Evolutionary conservation across 35 echinoderm and acorn worm genomes (phyloP).

Genomic region (Stichopus chloronotus): DNA sequence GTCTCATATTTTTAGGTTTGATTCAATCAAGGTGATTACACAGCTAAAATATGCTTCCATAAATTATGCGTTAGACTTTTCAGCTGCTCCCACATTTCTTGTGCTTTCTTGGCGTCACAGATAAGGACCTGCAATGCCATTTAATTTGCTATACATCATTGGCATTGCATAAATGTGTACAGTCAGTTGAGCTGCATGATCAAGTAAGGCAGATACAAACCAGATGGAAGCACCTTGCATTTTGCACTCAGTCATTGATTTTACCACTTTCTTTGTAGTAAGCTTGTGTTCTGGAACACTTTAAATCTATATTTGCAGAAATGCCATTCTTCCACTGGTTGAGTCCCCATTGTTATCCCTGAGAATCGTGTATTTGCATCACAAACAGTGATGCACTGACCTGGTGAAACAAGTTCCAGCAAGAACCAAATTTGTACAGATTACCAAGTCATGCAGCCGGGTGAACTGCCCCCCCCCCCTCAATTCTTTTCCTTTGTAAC

Average conservation of each 20-base stretch:
- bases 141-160: too few relatives aligned
- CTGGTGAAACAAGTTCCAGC: background rate
- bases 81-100: too few relatives aligned
- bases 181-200: too few relatives aligned
- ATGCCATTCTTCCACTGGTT: background rate
- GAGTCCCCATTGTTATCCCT: background rate
- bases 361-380: background rate
- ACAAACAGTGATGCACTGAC: background rate
- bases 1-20: too few relatives aligned
- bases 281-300: background rate
- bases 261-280: background rate
- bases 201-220: too few relatives aligned
- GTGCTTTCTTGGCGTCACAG: too few relatives aligned
- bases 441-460: background rate
- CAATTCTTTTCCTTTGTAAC: background rate
- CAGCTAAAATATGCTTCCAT: too few relatives aligned
- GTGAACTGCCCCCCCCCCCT: background rate
- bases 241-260: background rate
- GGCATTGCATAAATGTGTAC: too few relatives aligned
- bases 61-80: too few relatives aligned
- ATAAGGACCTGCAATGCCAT: too few relatives aligned
- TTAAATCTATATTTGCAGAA: background rate
- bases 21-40: too few relatives aligned
- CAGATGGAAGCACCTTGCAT: background rate
- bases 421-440: background rate